A percentile compares a stretch with the other conserved stretches of the same genome.
These are phyloP conservation scores for Pammene fasciana DNA, from an alignment of 2,888 invertebrate genomes.

Conservation along the genomic window DNA sequence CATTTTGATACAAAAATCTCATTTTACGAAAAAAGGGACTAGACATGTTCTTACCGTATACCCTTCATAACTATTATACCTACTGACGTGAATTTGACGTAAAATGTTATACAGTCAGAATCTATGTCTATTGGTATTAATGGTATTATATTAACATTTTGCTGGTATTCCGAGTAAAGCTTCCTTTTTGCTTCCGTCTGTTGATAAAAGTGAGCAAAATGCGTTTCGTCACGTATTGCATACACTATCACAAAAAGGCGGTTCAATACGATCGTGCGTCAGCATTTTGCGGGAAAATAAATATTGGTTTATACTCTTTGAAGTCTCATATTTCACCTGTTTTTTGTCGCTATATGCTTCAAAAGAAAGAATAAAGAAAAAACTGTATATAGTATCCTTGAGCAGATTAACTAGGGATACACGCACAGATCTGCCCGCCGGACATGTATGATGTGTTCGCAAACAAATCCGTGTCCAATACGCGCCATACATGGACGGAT, in stretches of 20 bases:
- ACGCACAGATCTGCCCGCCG: no score
- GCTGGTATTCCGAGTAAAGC: not conserved
- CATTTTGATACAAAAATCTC: no score
- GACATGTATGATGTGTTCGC: no score
- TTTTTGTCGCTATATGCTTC: not conserved
- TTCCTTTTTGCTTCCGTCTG: slow-evolving; percentile 17
- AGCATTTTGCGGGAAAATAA: slow-evolving; percentile 25
- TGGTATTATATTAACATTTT: not conserved
- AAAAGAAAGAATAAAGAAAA: not conserved
- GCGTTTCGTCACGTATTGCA: slow-evolving; percentile 39
- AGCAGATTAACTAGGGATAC: no score
- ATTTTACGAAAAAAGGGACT: no score
- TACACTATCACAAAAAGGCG: slow-evolving; percentile 30
- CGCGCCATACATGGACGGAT: no score
- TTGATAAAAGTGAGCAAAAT: slow-evolving; percentile 20
- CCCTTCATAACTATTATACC: no score
- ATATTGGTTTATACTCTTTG: slow-evolving; percentile 17
- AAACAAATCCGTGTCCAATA: no score
- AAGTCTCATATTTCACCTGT: not conserved
- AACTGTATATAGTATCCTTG: not conserved
- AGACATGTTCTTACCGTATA: no score
- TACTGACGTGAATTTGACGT: no score
- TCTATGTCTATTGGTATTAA: not conserved
- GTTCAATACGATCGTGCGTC: slow-evolving; percentile 28
- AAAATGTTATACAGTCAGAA: no score